Percentiles rank a stretch among this genome's conserved stretches.
phyloP scores from a whole-genome alignment of 1,140 invertebrate species.

The Drosophila equinoxialis region DNA sequence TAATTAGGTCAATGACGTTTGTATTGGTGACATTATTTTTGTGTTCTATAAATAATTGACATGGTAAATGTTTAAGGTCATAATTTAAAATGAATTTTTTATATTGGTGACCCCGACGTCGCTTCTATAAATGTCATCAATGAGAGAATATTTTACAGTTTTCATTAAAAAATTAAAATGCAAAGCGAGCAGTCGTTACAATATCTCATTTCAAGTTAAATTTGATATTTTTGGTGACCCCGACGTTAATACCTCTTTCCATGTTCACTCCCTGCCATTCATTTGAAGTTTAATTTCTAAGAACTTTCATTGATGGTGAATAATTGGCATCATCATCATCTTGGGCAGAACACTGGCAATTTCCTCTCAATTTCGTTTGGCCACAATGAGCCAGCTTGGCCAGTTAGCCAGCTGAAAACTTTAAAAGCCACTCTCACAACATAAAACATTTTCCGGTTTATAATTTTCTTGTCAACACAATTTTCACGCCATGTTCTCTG shows the following conservation, averaged over 20 bases:
- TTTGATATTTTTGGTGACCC: background rate
- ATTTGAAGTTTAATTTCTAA: background rate
- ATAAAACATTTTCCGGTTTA: slow-evolving; percentile 82
- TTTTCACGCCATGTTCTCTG: slow-evolving; percentile 75
- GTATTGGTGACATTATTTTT: background rate
- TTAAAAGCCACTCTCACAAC: slow-evolving; percentile 63
- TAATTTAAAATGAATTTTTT: background rate
- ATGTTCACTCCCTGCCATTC: too few species aligned
- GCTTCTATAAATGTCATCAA: too few species aligned
- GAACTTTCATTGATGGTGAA: background rate
- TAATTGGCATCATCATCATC: slow-evolving; percentile 62
- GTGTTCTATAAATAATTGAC: slow-evolving; percentile 4
- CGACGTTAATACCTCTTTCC: background rate
- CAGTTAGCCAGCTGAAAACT: slow-evolving; percentile 26
- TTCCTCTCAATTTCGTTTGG: slow-evolving; percentile 66
- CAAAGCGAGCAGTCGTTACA: background rate
- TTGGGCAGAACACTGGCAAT: slow-evolving; percentile 46
- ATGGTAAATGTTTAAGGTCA: slow-evolving; percentile 1
- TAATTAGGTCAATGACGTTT: slow-evolving; percentile 42
- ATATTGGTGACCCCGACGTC: slow-evolving; percentile 7
- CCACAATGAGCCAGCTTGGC: slow-evolving; percentile 47
- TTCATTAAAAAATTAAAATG: background rate
- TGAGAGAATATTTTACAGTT: background rate
- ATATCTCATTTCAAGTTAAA: background rate
- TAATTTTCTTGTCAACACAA: slow-evolving; percentile 82